Evolutionary conservation across 2,797 vertebrate genomes (phyloP).

Genomic region (Gallinago nigripennis): DNA sequence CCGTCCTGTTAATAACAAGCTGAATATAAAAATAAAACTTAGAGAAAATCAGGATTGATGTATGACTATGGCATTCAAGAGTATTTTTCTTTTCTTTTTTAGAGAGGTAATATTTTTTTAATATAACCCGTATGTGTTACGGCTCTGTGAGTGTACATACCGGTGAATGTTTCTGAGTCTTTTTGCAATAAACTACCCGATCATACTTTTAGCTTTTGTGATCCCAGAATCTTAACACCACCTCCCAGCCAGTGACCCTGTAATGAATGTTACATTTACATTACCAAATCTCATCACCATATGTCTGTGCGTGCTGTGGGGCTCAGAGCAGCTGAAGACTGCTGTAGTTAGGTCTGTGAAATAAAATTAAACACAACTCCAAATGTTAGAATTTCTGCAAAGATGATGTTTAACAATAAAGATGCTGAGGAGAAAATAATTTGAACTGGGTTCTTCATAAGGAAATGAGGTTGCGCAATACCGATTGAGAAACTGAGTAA

Average conservation of each 20-base stretch:
- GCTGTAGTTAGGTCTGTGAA: neutral
- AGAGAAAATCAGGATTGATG: neutral
- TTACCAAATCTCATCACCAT: neutral
- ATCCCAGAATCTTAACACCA: conserved; percentile 22
- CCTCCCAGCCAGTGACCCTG: neutral
- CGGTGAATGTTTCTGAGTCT: neutral
- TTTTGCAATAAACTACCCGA: neutral
- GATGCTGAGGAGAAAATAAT: neutral
- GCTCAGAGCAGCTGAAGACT: neutral
- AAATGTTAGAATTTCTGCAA: neutral
- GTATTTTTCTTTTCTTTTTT: neutral
- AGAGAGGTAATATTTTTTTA: neutral
- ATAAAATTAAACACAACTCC: neutral
- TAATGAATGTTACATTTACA: neutral
- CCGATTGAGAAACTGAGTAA: neutral
- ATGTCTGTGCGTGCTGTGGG: neutral
- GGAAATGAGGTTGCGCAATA: neutral
- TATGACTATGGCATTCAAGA: neutral
- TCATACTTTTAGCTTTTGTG: neutral
- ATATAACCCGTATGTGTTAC: neutral
- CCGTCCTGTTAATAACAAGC: neutral
- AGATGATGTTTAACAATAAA: neutral
- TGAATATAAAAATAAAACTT: neutral
- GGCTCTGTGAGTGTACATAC: neutral
- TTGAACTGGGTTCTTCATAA: neutral